Evolutionary conservation across 2,797 vertebrate species (phyloP).

Genomic region (Sebastes hubbsi): DNA sequence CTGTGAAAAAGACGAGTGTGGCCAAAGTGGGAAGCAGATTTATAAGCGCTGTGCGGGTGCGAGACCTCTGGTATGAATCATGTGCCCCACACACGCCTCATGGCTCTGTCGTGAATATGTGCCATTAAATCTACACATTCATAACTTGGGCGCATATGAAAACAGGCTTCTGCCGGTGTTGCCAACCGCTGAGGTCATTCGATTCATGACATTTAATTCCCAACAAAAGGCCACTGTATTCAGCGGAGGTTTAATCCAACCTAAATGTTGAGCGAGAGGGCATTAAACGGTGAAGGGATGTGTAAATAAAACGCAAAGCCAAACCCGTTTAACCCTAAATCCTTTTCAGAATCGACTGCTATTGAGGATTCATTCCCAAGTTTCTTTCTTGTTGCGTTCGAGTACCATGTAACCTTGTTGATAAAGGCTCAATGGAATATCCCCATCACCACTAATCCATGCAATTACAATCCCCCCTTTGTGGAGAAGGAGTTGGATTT

Average conservation of each 20-base stretch:
- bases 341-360: conserved; percentile 43
- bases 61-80: conserved; percentile 67
- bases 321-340: conserved; percentile 57
- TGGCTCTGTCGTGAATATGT: conserved; percentile 40
- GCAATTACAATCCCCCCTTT: conserved; percentile 78
- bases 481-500: conserved; percentile 66
- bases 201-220: conserved; percentile 39
- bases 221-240: conserved; percentile 60
- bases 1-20: conserved; percentile 73
- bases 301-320: conserved; percentile 51
- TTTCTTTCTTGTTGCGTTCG: conserved; percentile 57
- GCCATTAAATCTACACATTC: conserved; percentile 38
- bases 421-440: conserved; percentile 77
- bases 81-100: conserved; percentile 41
- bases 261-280: conserved; percentile 17
- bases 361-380: conserved; percentile 61
- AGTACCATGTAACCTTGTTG: conserved; percentile 73
- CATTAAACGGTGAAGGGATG: conserved; percentile 52
- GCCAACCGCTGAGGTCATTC: conserved; percentile 28
- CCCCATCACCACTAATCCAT: conserved; percentile 74
- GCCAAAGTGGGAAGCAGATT: conserved; percentile 76
- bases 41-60: conserved; percentile 63
- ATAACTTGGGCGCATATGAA: conserved; percentile 22
- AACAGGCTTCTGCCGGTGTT: conserved; percentile 14
- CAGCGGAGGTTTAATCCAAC: conserved; percentile 34